These are phyloP conservation scores for Zosterops borbonicus DNA, from an alignment of 2,113 vertebrate genomes.

Conservation along the genomic window DNA sequence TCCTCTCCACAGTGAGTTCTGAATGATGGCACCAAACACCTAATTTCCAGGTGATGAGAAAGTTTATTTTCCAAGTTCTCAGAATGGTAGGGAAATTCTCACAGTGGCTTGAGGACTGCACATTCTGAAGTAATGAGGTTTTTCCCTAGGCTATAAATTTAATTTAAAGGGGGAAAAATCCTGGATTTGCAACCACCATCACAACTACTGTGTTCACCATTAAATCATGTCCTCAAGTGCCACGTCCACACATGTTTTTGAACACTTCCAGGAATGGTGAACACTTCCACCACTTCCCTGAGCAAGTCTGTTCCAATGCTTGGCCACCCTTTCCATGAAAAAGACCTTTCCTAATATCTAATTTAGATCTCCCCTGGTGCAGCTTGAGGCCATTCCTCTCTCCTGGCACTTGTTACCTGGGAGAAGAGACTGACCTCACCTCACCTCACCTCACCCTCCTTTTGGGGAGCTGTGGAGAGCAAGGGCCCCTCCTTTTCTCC, in stretches of 20 bases:
- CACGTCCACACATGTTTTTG: neutral
- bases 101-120: neutral
- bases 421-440: neutral
- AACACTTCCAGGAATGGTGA: neutral
- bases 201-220: neutral
- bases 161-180: neutral
- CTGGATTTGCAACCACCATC: neutral
- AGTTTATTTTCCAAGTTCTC: neutral
- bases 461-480: neutral
- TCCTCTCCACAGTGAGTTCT: neutral
- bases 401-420: neutral
- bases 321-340: neutral
- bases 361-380: neutral
- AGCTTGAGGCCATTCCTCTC: neutral
- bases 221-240: neutral
- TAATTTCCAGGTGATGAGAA: neutral
- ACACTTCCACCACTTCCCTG: neutral
- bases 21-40: rapidly evolving
- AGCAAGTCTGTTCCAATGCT: neutral
- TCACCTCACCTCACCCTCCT: neutral
- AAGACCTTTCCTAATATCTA: neutral
- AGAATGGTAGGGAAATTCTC: neutral
- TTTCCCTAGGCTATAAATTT: neutral
- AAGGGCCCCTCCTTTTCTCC: neutral
- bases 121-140: neutral